phyloP scores from a whole-genome alignment of 2,797 vertebrate species.

The Pygocentrus nattereri region DNA sequence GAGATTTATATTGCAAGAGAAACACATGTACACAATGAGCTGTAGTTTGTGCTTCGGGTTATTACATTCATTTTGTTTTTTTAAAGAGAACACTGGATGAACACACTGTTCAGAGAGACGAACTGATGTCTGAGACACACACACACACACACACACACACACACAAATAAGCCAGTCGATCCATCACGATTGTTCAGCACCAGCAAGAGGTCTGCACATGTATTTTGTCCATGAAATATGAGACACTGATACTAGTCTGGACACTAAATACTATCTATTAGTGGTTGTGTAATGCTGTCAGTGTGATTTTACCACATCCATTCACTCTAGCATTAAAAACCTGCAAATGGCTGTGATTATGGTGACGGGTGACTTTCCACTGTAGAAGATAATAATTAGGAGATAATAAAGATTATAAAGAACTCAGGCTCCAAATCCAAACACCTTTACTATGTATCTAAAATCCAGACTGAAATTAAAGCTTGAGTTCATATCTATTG shows the following conservation, averaged over 20 bases:
- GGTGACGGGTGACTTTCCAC: neutral
- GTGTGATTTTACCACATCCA: neutral
- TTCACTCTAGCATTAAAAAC: neutral
- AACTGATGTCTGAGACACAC: constrained; percentile 36
- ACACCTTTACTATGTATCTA: neutral
- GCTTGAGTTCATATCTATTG: neutral
- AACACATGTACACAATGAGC: neutral
- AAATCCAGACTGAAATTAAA: neutral
- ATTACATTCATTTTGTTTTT: constrained; percentile 20
- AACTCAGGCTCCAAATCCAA: neutral
- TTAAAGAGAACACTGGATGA: constrained; percentile 25
- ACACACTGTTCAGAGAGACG: constrained; percentile 45
- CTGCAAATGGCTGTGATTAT: neutral
- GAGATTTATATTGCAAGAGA: neutral
- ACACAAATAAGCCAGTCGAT: neutral
- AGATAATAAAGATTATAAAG: no score
- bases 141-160: no score
- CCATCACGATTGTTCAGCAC: neutral
- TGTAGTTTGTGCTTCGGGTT: constrained; percentile 3
- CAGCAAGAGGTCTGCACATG: constrained; percentile 3
- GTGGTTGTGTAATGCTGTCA: constrained; percentile 10
- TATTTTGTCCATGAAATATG: constrained; percentile 15
- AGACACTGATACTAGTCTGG: neutral
- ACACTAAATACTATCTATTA: neutral
- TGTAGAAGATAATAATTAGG: neutral